These are phyloP conservation scores for Temnothorax rugatulus DNA, from an alignment of 2,888 invertebrate genomes.

Conservation along the genomic window DNA sequence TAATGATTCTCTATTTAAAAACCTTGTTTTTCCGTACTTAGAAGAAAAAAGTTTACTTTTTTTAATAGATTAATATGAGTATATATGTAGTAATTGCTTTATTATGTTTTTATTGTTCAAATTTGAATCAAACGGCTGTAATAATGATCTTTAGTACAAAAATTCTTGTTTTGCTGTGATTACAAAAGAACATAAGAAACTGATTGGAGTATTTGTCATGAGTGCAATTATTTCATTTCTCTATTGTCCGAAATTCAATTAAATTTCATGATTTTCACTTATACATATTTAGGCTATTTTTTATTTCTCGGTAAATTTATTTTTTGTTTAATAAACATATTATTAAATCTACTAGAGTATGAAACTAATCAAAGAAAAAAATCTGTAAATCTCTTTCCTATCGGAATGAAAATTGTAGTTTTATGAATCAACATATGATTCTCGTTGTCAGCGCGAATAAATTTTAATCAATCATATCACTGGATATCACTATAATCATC, in stretches of 20 bases:
- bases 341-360: background rate
- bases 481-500: background rate
- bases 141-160: background rate
- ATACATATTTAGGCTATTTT: background rate
- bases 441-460: background rate
- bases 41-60: background rate
- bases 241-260: background rate
- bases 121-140: background rate
- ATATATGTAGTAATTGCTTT: background rate
- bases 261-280: background rate
- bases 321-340: background rate
- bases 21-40: background rate
- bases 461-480: conserved; percentile 22
- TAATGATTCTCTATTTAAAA: background rate
- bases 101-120: conserved; percentile 1
- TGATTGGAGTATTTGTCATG: background rate
- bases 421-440: background rate
- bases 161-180: background rate
- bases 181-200: background rate
- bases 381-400: background rate
- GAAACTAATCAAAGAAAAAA: background rate
- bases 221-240: background rate
- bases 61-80: background rate
- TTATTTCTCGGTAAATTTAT: background rate
- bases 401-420: background rate